Percentiles rank a stretch among this genome's conserved stretches.
These are phyloP conservation scores for Pogoniulus pusillus DNA, from an alignment of 2,797 vertebrate genomes.

Conservation along the genomic window DNA sequence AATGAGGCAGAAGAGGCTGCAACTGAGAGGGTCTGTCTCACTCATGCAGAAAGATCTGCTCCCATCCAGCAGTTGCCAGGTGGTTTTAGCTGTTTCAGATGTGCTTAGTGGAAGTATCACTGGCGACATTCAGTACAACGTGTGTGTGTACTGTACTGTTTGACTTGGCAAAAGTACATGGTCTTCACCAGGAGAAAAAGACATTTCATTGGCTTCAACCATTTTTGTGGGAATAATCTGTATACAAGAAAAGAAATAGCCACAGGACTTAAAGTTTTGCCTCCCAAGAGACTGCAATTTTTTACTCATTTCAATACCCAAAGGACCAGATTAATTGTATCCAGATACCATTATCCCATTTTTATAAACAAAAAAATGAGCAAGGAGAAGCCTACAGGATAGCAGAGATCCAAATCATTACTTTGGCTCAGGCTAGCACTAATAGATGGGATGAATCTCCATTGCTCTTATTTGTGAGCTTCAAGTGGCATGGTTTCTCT, in stretches of 20 bases:
- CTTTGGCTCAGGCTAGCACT: neutral
- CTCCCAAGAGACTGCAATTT: neutral
- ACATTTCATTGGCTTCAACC: neutral
- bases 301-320: neutral
- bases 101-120: neutral
- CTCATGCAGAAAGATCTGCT: no score
- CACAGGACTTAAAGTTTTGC: neutral
- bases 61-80: neutral
- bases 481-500: neutral
- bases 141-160: no score
- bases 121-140: neutral
- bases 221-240: neutral
- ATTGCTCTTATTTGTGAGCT: neutral
- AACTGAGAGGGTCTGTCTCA: neutral
- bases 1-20: neutral
- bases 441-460: neutral
- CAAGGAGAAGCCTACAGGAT: neutral
- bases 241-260: neutral
- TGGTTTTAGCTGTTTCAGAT: neutral
- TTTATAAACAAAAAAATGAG: neutral
- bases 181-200: neutral
- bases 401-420: neutral
- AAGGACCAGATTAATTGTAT: neutral
- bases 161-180: neutral
- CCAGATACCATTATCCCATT: neutral